These are phyloP conservation scores for Remorina albescens DNA, from an alignment of 2,797 vertebrate species.

Conservation along the genomic window DNA sequence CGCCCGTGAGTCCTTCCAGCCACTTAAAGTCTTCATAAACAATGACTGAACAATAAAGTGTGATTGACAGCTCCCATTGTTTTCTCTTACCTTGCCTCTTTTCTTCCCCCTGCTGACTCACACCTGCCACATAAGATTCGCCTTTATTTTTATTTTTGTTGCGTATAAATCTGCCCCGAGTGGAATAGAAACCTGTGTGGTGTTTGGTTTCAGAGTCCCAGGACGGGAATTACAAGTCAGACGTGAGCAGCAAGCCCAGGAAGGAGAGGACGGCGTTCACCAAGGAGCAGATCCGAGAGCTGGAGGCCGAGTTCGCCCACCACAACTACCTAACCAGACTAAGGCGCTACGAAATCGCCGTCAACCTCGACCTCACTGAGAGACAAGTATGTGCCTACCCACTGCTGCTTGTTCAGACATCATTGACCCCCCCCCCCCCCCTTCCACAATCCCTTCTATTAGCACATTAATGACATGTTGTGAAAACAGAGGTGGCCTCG, in stretches of 20 bases:
- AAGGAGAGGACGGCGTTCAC: slow-evolving; percentile 99
- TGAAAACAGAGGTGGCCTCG: slow-evolving; percentile 65
- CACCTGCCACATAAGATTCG: slow-evolving; percentile 73
- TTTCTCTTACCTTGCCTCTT: slow-evolving; percentile 63
- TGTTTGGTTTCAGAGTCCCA: slow-evolving; percentile 92
- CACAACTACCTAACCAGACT: slow-evolving; percentile 99
- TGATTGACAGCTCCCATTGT: slow-evolving; percentile 79
- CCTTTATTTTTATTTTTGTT: slow-evolving; percentile 62
- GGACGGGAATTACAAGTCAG: slow-evolving; percentile 97
- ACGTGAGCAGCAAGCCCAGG: slow-evolving; percentile 97
- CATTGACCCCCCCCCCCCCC: slow-evolving; percentile 4
- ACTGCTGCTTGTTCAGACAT: slow-evolving; percentile 31
- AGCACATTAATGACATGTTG: slow-evolving; percentile 72
- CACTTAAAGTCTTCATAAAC: slow-evolving; percentile 79
- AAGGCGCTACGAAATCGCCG: slow-evolving; percentile 98
- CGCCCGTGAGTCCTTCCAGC: slow-evolving; percentile 71
- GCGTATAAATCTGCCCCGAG: slow-evolving; percentile 70
- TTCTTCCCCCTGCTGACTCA: slow-evolving; percentile 47
- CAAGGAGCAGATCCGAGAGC: slow-evolving; percentile 98
- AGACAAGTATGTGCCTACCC: slow-evolving; percentile 91
- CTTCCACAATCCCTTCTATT: slow-evolving; percentile 30
- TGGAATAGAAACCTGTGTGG: slow-evolving; percentile 71
- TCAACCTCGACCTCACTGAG: slow-evolving; percentile 99
- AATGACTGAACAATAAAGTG: slow-evolving; percentile 74
- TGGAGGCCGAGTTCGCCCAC: slow-evolving; percentile 99